Evolutionary conservation across 2,888 invertebrate species (phyloP).

Genomic region (Chrysotoxum bicinctum): DNA sequence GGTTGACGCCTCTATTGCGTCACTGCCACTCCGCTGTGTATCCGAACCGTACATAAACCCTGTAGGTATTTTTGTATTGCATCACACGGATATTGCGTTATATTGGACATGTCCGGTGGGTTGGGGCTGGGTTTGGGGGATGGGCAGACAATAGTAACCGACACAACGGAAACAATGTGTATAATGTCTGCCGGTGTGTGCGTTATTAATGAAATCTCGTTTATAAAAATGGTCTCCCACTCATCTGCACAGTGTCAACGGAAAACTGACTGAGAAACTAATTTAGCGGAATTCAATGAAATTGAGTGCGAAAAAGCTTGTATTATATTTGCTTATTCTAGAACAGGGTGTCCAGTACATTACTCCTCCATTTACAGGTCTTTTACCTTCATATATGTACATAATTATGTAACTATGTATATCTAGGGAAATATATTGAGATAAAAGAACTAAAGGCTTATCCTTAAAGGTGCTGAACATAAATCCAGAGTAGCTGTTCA

Average conservation of each 20-base stretch:
- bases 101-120: slow-evolving; percentile 53
- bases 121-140: background rate
- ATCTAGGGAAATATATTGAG: no score
- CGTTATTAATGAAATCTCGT: slow-evolving; percentile 72
- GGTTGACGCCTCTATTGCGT: slow-evolving; percentile 72
- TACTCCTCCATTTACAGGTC: background rate
- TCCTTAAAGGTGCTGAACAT: no score
- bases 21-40: slow-evolving; percentile 25
- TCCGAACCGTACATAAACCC: slow-evolving; percentile 2
- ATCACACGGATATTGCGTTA: slow-evolving; percentile 47
- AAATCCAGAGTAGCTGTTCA: no score
- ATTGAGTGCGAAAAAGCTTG: slow-evolving; percentile 76
- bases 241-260: slow-evolving; percentile 71
- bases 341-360: background rate
- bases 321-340: slow-evolving; percentile 34
- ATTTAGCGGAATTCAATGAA: slow-evolving; percentile 77
- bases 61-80: slow-evolving; percentile 43
- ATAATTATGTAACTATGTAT: no score
- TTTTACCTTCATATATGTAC: background rate
- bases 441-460: no score
- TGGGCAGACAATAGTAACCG: slow-evolving; percentile 35
- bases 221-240: slow-evolving; percentile 71
- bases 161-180: slow-evolving; percentile 53
- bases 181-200: slow-evolving; percentile 49
- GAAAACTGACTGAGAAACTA: slow-evolving; percentile 74